Evolutionary conservation across 2,113 vertebrate species (phyloP).

Genomic region (Cairina moschata): DNA sequence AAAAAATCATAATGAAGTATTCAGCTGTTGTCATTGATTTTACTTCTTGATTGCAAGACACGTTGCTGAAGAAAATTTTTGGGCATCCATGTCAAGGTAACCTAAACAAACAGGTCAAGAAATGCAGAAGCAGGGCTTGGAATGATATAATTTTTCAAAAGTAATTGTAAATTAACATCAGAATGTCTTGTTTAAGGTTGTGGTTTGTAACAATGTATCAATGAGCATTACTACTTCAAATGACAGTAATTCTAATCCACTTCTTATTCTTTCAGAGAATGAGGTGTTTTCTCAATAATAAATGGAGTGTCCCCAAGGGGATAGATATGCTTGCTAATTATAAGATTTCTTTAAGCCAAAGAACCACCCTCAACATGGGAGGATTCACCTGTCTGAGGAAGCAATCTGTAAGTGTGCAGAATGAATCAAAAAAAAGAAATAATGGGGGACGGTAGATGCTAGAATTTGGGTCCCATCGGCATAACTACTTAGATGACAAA

Average conservation of each 20-base stretch:
- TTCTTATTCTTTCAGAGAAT: not conserved
- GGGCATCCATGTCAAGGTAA: not conserved
- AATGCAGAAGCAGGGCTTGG: not conserved
- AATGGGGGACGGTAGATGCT: not conserved
- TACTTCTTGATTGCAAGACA: not conserved
- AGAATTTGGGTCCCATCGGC: not conserved
- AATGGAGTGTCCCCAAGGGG: not conserved
- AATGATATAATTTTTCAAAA: not conserved
- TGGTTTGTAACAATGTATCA: not conserved
- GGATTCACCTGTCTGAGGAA: not conserved
- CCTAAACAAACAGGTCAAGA: not conserved
- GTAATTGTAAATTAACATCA: not conserved
- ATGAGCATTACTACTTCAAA: conserved; percentile 1
- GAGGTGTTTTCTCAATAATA: not conserved
- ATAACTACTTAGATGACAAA: not conserved
- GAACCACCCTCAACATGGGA: not conserved
- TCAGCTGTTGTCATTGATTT: not conserved
- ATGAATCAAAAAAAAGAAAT: not conserved
- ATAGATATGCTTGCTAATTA: not conserved
- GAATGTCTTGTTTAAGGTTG: not conserved
- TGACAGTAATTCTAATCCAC: not conserved
- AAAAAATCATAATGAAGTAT: not conserved
- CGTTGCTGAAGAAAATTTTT: not conserved
- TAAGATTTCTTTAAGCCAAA: not conserved
- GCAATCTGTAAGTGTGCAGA: not conserved